Percentiles rank a stretch among this genome's conserved stretches.
Evolutionary conservation across 1,140 invertebrate species (phyloP).

Genomic region (Psix sp.): DNA sequence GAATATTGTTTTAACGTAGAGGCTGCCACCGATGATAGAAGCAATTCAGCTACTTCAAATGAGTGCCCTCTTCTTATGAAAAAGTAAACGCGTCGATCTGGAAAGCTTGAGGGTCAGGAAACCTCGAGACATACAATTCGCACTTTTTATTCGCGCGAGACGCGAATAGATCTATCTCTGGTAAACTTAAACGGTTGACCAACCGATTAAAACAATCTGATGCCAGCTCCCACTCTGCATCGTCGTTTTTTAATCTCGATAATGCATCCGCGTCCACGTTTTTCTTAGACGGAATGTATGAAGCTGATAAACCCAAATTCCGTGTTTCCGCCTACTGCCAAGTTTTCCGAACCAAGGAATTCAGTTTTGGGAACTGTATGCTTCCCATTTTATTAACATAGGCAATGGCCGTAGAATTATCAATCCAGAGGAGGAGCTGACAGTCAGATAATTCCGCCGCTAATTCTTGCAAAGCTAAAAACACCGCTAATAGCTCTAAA

Average conservation of each 20-base stretch:
- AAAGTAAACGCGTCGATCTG: background rate
- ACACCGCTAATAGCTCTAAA: constrained; percentile 11
- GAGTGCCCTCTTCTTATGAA: background rate
- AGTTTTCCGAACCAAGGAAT: constrained; percentile 4
- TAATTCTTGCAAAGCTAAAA: constrained; percentile 16
- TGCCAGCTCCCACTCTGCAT: background rate
- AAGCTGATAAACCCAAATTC: constrained; percentile 22
- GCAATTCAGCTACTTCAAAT: background rate
- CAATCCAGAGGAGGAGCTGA: constrained; percentile 17
- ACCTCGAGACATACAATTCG: background rate
- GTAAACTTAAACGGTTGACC: background rate
- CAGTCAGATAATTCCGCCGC: constrained; percentile 2
- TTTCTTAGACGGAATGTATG: constrained; percentile 21
- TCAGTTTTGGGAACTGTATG: constrained; percentile 10
- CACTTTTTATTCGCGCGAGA: background rate
- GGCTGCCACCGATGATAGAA: constrained; percentile 58
- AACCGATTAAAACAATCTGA: background rate
- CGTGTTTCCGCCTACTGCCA: constrained; percentile 22
- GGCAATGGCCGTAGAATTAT: constrained; percentile 29
- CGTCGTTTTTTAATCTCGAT: background rate
- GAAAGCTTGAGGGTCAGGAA: background rate
- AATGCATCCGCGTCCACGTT: constrained; percentile 25
- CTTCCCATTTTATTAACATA: constrained; percentile 28
- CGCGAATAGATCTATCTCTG: background rate
- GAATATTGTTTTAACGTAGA: constrained; percentile 63